phyloP scores from a whole-genome alignment of 2,888 invertebrate species.

The Lepidochrysops patricia region DNA sequence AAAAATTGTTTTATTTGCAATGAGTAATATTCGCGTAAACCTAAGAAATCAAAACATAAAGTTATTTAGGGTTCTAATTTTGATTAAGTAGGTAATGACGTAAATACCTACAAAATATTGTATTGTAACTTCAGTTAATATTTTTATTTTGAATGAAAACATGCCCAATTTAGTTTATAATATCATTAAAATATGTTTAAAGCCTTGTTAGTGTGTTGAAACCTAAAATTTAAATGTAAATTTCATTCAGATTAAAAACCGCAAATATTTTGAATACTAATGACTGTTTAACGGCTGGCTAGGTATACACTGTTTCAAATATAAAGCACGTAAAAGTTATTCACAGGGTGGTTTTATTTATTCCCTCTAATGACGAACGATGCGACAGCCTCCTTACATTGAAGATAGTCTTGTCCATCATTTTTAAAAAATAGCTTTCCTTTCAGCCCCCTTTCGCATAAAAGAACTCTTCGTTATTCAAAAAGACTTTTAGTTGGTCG shows the following conservation, averaged over 20 bases:
- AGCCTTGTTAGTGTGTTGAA: neutral
- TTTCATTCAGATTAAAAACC: neutral
- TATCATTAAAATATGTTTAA: neutral
- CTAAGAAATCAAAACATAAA: too few relatives aligned
- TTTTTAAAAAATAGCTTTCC: slow-evolving; percentile 60
- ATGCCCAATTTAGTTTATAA: neutral
- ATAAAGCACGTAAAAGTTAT: slow-evolving; percentile 33
- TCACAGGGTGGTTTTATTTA: slow-evolving; percentile 44
- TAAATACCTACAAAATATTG: too few relatives aligned
- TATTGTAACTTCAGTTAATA: too few relatives aligned
- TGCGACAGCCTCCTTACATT: slow-evolving; percentile 57
- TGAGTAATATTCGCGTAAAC: too few relatives aligned
- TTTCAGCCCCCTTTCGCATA: slow-evolving; percentile 54
- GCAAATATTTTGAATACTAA: neutral
- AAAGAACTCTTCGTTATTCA: slow-evolving; percentile 66
- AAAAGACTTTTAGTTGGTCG: slow-evolving; percentile 51
- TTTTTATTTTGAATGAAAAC: too few relatives aligned
- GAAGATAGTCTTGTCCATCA: slow-evolving; percentile 52
- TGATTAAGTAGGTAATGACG: too few relatives aligned
- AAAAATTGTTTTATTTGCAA: too few relatives aligned
- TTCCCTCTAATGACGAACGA: slow-evolving; percentile 61
- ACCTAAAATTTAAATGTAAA: neutral
- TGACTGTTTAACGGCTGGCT: neutral
- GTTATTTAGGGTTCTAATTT: too few relatives aligned
- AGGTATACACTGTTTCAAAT: neutral